phyloP scores from a whole-genome alignment of 2,888 invertebrate genomes.

The Drosophila cyrtoloma region DNA sequence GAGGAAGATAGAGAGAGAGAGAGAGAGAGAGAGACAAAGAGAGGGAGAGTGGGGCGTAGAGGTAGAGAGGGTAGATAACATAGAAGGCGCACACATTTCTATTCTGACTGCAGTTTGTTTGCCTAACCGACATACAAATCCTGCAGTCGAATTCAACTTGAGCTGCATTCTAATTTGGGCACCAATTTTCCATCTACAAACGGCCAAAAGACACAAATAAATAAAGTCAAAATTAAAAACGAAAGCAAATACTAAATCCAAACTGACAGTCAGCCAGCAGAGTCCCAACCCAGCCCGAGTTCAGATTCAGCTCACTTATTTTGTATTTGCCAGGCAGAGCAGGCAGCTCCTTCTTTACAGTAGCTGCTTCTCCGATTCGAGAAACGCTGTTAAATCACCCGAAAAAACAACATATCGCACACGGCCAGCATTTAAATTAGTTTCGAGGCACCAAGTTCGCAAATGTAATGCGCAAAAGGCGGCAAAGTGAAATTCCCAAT shows the following conservation, averaged over 20 bases:
- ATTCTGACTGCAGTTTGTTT: constrained; percentile 56
- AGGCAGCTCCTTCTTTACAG: neutral
- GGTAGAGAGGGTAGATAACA: constrained; percentile 3
- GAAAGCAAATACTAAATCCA: constrained; percentile 53
- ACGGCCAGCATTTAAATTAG: constrained; percentile 69
- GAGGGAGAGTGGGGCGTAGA: too few species aligned
- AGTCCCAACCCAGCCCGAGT: neutral
- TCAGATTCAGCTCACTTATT: neutral
- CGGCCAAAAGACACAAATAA: constrained; percentile 72
- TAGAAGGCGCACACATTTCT: constrained; percentile 31
- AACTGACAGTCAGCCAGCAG: neutral
- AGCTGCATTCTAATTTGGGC: constrained; percentile 79
- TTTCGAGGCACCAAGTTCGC: neutral
- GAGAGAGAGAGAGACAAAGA: neutral
- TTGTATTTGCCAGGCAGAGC: constrained; percentile 13
- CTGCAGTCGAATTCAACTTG: constrained; percentile 58
- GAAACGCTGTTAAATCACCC: constrained; percentile 69
- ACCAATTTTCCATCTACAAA: constrained; percentile 57
- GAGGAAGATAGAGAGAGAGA: too few species aligned
- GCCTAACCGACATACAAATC: constrained; percentile 54
- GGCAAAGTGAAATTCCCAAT: constrained; percentile 62
- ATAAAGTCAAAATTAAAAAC: constrained; percentile 64
- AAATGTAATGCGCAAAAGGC: constrained; percentile 44
- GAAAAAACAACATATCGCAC: constrained; percentile 70
- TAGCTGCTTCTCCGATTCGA: constrained; percentile 13